phyloP scores from a whole-genome alignment of 2,888 invertebrate species.

The Diploptera punctata region DNA sequence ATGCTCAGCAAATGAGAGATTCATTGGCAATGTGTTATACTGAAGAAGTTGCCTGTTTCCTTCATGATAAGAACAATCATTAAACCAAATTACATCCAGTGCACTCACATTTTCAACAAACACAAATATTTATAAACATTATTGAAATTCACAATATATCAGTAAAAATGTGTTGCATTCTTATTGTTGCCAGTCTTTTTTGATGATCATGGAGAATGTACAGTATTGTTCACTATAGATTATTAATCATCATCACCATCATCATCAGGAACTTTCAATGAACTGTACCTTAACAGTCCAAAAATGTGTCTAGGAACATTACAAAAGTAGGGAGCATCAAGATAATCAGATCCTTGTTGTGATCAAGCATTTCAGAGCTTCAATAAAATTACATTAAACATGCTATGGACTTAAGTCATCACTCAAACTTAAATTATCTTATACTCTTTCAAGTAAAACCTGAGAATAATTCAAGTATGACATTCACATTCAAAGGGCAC shows the following conservation, averaged over 20 bases:
- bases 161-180: conserved; percentile 14
- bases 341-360: not conserved
- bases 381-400: too few species aligned
- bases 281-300: conserved; percentile 31
- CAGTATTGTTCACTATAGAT: conserved; percentile 11
- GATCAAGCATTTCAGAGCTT: conserved; percentile 3
- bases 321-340: conserved; percentile 30
- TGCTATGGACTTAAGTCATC: too few species aligned
- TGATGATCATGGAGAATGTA: conserved; percentile 16
- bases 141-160: conserved; percentile 4
- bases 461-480: too few species aligned
- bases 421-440: too few species aligned
- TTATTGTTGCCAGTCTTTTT: conserved; percentile 19
- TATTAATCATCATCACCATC: too few species aligned
- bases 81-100: not conserved
- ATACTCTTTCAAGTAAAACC: too few species aligned
- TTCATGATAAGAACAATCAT: too few species aligned
- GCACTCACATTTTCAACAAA: not conserved
- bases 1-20: too few species aligned
- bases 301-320: conserved; percentile 38
- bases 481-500: too few species aligned
- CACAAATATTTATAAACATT: conserved; percentile 6
- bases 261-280: conserved; percentile 32
- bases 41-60: too few species aligned
- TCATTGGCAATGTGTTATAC: too few species aligned